A percentile compares a stretch with the other conserved stretches of the same genome.
Evolutionary conservation across 2,113 vertebrate genomes (phyloP).

Genomic region (Urocynchramus pylzowi): DNA sequence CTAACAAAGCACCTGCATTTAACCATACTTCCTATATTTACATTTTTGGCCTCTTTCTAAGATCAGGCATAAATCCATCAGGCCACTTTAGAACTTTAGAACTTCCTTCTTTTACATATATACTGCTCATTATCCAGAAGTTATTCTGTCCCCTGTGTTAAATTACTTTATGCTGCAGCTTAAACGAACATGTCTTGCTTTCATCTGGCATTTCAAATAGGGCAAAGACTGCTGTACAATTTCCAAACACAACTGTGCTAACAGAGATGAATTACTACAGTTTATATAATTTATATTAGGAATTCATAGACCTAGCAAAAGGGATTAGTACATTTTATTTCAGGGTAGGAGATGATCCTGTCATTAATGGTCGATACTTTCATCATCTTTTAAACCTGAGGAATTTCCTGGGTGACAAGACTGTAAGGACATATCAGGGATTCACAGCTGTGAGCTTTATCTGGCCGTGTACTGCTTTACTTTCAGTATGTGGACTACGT

Average conservation of each 20-base stretch:
- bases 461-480: constrained; percentile 87
- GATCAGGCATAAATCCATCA: constrained; percentile 63
- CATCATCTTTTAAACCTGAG: constrained; percentile 99
- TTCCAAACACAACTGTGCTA: constrained; percentile 99
- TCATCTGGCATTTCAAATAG: constrained; percentile 93
- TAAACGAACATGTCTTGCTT: constrained; percentile 90
- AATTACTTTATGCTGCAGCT: constrained; percentile 90
- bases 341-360: constrained; percentile 99
- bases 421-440: constrained; percentile 97
- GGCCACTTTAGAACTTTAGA: constrained; percentile 69
- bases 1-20: constrained; percentile 43
- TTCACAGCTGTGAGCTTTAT: constrained; percentile 99
- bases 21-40: constrained; percentile 51
- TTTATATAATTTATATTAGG: constrained; percentile 99
- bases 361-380: constrained; percentile 99
- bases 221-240: constrained; percentile 88
- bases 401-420: constrained; percentile 98
- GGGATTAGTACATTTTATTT: constrained; percentile 99
- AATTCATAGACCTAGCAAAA: constrained; percentile 99
- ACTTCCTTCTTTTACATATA: constrained; percentile 78
- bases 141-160: constrained; percentile 86
- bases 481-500: constrained; percentile 86
- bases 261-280: constrained; percentile 99
- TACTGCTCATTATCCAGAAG: constrained; percentile 84
- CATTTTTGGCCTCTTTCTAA: constrained; percentile 59